Conservation (phyloP, 2,113 vertebrate species). For the Rhinolophus sinicus region DNA sequence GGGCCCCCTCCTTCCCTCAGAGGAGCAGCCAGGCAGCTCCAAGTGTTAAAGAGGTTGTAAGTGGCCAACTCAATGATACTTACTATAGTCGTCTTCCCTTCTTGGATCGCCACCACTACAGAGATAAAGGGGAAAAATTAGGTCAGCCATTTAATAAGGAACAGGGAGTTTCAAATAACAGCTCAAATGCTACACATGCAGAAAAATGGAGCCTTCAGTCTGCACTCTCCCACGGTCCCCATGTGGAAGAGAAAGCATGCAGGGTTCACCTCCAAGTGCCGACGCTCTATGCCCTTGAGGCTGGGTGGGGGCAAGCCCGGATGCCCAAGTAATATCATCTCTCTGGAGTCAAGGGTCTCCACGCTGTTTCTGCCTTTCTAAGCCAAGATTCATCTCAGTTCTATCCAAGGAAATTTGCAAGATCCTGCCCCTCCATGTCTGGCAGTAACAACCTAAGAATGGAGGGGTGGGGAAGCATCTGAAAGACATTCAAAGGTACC, state of each 20-base stretch:
- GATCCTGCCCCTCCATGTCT: neutral
- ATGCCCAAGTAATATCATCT: neutral
- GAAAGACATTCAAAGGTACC: constrained; percentile 11
- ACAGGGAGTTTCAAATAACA: constrained; percentile 69
- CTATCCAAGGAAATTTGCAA: neutral
- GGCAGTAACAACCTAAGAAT: neutral
- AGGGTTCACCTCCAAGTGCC: neutral
- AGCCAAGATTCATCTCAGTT: neutral
- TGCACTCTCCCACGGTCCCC: constrained; percentile 28
- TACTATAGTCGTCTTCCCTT: constrained; percentile 87
- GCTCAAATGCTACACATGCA: constrained; percentile 46
- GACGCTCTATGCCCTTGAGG: neutral
- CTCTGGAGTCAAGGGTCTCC: neutral
- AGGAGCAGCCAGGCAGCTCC: constrained; percentile 48
- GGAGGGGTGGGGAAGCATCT: neutral
- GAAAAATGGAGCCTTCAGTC: constrained; percentile 1
- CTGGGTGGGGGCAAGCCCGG: neutral
- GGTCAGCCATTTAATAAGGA: constrained; percentile 76
- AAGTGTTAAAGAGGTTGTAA: constrained; percentile 31
- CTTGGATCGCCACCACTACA: constrained; percentile 86
- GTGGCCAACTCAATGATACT: constrained; percentile 73
- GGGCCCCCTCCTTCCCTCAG: neutral
- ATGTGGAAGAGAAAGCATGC: neutral
- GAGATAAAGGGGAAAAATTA: constrained; percentile 71
- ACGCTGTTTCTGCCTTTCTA: neutral